phyloP scores from a whole-genome alignment of 2,888 invertebrate species.

The Lithophane semibrunnea region DNA sequence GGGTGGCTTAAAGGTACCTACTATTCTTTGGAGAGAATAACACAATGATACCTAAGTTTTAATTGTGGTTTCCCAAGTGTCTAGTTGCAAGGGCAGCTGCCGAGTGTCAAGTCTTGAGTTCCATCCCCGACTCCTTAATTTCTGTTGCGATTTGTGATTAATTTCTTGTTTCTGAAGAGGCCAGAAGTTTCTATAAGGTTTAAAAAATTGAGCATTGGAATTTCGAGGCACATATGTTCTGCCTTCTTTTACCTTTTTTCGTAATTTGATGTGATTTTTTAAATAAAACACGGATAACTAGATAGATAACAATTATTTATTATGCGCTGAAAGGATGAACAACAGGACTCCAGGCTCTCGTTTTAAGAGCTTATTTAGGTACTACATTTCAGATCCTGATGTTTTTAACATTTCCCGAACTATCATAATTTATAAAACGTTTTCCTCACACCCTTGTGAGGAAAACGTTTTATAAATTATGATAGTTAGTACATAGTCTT shows the following conservation, averaged over 20 bases:
- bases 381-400: not conserved
- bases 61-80: not conserved
- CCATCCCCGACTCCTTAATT: not conserved
- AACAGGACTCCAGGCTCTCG: not conserved
- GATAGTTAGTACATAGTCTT: too few species aligned
- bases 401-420: not conserved
- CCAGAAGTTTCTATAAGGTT: not conserved
- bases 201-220: not conserved
- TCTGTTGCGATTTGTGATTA: not conserved
- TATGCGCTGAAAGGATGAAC: not conserved
- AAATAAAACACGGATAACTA: constrained; percentile 6
- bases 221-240: not conserved
- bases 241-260: not conserved
- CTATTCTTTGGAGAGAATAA: not conserved
- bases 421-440: not conserved
- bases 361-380: not conserved
- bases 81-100: not conserved
- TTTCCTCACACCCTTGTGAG: too few species aligned
- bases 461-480: too few species aligned
- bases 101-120: not conserved
- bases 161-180: not conserved
- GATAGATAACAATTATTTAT: not conserved
- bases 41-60: not conserved
- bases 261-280: not conserved
- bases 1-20: too few species aligned